Evolutionary conservation across 2,113 vertebrate species (phyloP), one percentile per base, ranked within the genome.

Genomic region (Pitta sordida): DNA sequence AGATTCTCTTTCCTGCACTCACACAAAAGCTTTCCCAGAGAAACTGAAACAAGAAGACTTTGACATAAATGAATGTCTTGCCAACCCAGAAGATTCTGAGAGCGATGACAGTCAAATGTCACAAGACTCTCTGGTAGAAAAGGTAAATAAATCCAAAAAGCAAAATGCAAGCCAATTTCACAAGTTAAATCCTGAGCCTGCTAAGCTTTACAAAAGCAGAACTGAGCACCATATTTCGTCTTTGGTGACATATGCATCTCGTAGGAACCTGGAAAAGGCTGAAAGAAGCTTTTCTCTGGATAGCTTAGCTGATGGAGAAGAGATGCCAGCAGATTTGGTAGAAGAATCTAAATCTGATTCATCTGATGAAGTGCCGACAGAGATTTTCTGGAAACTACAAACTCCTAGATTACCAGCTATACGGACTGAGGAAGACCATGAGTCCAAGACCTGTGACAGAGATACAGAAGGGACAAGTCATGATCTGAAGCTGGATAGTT

Each of bases 61-160:
- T 23, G 96, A 90, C 65, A 86, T 73, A 90, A 91, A 90, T 37
- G 90, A 70, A 80, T 84, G 82, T 58, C 95, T 86, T 37, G 77
- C 64, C 48, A 96, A 96, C 43, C 90, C 93, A 64, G 98, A 98
- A 37, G 98, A 98, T 81, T 97, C 97, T 8, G 98, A 99, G 83
- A 99, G 99, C 1, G 98, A 98, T 59, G 98, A 98, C 88, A 99
- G 98, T 94, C 98, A 98, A 86, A 98, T 99, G 97, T 99, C 99
- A 41, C 98, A 98, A 94, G 99, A 99, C 91, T 99, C 98, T 14
- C 91, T 99, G 78, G 91, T 86, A 70, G 96, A 97, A 88, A 97
- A 96, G 69, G 88, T 92, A 64, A 93, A 88, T 46, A 93, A 92
- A 81, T 77, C 67, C 23, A 93, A 94, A 64, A 95, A 81, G 48